Base-by-base conservation (phyloP, 1,140 invertebrate genomes). In the Cotesia typhae region DNA sequence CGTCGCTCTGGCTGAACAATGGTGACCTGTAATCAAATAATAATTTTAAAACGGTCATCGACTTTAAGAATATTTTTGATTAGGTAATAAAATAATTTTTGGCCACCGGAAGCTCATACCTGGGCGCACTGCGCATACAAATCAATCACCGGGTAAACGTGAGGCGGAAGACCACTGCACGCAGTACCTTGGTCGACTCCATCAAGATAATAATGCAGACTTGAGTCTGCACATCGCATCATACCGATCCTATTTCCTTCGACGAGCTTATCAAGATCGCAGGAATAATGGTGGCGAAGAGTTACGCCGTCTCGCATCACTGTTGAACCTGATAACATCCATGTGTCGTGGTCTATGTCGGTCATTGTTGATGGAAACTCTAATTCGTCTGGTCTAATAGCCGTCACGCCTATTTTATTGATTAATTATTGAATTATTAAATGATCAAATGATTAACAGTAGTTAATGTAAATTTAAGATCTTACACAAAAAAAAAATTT, bases 121-220 rank as follows among this genome's bases (percentile, higher is more conserved):
- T 97, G 94, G 20, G 95, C 94, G 85, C 96, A 98, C 82, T 96
- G 95, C 4, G 96, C 96, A 82, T 98, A 98, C 10, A 98, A 88
- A 88, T 98, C 96, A 47, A 98, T 93, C 0, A 98, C 95, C n/a
- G 95, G 96, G 87, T 95, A 98, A 67, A 98, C 91, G 83, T 93
- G 93, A 60, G 90, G 83, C 53, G 95, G 93, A 51, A 96, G 89
- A 74, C 94, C 93, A 28, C 91, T 90, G 82, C 95, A 97, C 0
- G 96, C 96, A 7, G 90, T 88, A 3, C 96, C 96, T 88, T 96
- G 94, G 82, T 97, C 95, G 78, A 95, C 91, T 0, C 96, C 96
- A 84, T 98, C 94, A 41, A 96, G 88, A 85, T 93, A 98, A 87
- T 95, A 98, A 83, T 98, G 95, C 5, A 98, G 88, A 70, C 90